Evolutionary conservation across 2,797 vertebrate genomes (phyloP).

Genomic region (Heliangelus exortis): DNA sequence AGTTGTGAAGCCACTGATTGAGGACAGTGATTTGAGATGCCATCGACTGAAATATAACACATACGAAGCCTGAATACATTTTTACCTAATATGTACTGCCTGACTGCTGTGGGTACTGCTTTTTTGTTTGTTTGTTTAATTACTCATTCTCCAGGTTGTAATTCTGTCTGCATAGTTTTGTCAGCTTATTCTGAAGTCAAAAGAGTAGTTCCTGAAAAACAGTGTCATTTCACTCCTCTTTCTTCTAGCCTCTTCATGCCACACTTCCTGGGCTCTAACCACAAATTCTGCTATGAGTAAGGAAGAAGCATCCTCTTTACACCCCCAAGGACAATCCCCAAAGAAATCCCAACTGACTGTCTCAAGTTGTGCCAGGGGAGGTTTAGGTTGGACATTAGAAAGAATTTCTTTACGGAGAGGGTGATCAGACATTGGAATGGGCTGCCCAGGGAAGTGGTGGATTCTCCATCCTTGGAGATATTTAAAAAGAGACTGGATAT

Average conservation of each 20-base stretch:
- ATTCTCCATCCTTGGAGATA: too few relatives aligned
- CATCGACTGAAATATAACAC: neutral
- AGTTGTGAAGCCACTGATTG: neutral
- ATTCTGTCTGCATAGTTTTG: neutral
- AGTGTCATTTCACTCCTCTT: neutral
- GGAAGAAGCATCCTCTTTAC: neutral
- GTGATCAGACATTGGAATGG: too few relatives aligned
- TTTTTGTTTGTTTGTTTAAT: neutral
- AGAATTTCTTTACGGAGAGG: too few relatives aligned
- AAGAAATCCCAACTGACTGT: neutral
- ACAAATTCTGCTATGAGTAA: neutral
- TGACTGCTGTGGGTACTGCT: neutral
- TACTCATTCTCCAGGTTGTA: neutral
- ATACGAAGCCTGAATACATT: neutral
- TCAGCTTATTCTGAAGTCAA: neutral
- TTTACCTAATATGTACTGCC: neutral
- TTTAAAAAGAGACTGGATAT: too few relatives aligned
- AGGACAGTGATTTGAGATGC: neutral
- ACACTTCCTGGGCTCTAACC: neutral
- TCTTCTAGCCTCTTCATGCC: rapidly evolving
- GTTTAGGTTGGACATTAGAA: too few relatives aligned
- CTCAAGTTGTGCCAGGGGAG: too few relatives aligned
- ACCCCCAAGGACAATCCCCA: neutral
- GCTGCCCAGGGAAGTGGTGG: too few relatives aligned
- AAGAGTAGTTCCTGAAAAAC: neutral